A percentile compares a stretch with the other conserved stretches of the same genome.
Evolutionary conservation across 2,113 vertebrate genomes (phyloP).

Genomic region (Aspiorhynchus laticeps): DNA sequence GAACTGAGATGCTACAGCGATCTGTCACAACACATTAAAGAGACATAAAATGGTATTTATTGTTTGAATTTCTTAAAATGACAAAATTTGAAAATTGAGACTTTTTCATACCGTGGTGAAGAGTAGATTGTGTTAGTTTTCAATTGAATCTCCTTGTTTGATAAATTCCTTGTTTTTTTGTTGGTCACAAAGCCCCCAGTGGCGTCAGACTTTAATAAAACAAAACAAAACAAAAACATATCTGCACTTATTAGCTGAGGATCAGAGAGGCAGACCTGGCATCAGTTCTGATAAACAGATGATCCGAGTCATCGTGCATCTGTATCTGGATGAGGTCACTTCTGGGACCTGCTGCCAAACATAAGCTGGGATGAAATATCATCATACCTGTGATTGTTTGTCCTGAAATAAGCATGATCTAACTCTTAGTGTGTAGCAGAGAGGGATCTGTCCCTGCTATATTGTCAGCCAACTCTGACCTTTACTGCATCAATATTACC

Average conservation of each 20-base stretch:
- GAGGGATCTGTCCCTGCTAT: conserved; percentile 46
- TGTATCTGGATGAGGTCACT: conserved; percentile 37
- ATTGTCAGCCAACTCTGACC: conserved; percentile 58
- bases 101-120: too few relatives aligned
- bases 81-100: too few relatives aligned
- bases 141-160: not conserved
- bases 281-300: conserved; percentile 39
- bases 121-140: not conserved
- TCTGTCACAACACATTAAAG: too few relatives aligned
- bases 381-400: conserved; percentile 31
- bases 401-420: conserved; percentile 15
- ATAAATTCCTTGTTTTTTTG: not conserved
- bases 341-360: conserved; percentile 25
- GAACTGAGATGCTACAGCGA: too few relatives aligned
- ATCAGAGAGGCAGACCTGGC: conserved; percentile 29
- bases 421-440: not conserved
- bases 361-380: conserved; percentile 33
- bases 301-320: conserved; percentile 4
- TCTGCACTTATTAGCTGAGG: conserved; percentile 15
- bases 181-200: not conserved
- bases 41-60: too few relatives aligned
- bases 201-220: not conserved
- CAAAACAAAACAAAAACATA: conserved; percentile 15
- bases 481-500: conserved; percentile 58
- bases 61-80: too few relatives aligned